Evolutionary conservation across 1,140 invertebrate species (phyloP), one percentile per base, ranked within the genome.

Genomic region (Diachasma alloeum): DNA sequence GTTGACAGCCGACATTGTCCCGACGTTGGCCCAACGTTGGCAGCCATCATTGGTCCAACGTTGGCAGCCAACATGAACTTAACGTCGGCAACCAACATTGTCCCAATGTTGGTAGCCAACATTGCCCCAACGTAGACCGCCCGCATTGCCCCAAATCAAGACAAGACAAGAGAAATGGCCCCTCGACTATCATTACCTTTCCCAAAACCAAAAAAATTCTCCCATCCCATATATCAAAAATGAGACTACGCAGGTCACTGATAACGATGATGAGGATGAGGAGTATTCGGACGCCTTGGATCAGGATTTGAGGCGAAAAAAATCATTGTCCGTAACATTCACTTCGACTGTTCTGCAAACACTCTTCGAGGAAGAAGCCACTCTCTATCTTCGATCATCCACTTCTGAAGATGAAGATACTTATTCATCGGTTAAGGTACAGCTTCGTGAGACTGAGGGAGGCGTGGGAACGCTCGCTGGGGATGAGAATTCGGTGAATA

Each of bases 281-380:
- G 59, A 74, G 36, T 59, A n/a, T 37, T 17, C 15, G 15, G 53
- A 74, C 15, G 53, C 56, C 17, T 0, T 74, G 56, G 72, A 74
- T 22, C 26, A 36, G 2, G 19, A 84, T 48, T 79, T 68, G n/a
- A 81, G 84, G 69, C 80, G 81, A 72, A 82, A 80, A 77, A 83
- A 84, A 72, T 56, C 46, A 71, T 78, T 85, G 17, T 81, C 81
- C 6, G 73, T 86, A 46, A 83, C 83, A 42, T 83, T 87, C 19
- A 86, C 86, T 15, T 87, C 85, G 10, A 81, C 86, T 74, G 72
- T 86, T 39, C 84, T 83, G 48, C 85, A 87, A 77, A 87, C 85
- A 6, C 78, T 87, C 75, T 79, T 81, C 13, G 85, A 87, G 56
- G 86, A 87, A 39, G 77, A 85, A 48, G 76, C 83, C 15, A 86